Evolutionary conservation across 35 echinoderm and acorn worm genomes (phyloP).

Genomic region (Anneissia japonica): DNA sequence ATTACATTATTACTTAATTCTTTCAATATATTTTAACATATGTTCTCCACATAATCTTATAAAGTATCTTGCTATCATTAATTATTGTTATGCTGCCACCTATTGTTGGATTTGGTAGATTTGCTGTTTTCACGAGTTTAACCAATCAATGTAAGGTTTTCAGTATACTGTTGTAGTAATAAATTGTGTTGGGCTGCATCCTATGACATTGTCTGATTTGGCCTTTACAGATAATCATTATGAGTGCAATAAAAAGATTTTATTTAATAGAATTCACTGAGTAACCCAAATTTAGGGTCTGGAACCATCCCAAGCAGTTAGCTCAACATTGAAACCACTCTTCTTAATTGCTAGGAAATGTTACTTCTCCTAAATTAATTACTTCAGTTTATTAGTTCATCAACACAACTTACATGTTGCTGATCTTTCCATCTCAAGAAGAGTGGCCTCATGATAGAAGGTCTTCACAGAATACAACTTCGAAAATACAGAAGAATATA

Average conservation of each 20-base stretch:
- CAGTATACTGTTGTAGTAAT: too few species aligned
- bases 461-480: constrained; percentile 50
- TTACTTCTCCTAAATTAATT: background rate
- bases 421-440: constrained; percentile 52
- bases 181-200: too few species aligned
- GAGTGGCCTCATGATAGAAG: constrained; percentile 27
- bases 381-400: background rate
- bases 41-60: too few species aligned
- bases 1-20: too few species aligned
- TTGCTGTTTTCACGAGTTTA: too few species aligned
- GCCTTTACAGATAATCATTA: background rate
- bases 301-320: background rate
- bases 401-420: constrained; percentile 46
- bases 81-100: too few species aligned
- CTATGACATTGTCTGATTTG: background rate
- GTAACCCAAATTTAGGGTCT: background rate
- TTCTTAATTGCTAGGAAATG: background rate
- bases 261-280: background rate
- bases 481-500: background rate
- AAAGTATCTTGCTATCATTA: too few species aligned
- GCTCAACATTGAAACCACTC: background rate
- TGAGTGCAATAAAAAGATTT: constrained; percentile 2
- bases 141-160: too few species aligned
- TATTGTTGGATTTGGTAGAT: too few species aligned
- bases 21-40: too few species aligned